Evolutionary conservation across 2,113 vertebrate genomes (phyloP).

Genomic region (Neotragus moschatus): DNA sequence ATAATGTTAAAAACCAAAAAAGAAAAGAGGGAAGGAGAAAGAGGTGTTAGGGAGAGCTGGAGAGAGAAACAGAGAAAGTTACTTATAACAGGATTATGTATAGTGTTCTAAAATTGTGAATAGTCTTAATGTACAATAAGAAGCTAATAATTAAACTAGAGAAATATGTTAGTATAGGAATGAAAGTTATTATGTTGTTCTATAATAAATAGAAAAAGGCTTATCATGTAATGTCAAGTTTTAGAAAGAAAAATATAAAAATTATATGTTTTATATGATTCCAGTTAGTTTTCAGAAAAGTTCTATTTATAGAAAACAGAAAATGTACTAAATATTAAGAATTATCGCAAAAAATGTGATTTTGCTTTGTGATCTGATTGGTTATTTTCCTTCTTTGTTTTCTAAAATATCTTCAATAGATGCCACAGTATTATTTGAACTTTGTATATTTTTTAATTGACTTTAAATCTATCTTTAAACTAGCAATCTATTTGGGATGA

Average conservation of each 20-base stretch:
- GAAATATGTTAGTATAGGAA: background rate
- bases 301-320: background rate
- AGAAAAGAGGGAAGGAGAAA: background rate
- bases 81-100: background rate
- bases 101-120: background rate
- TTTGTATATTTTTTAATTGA: background rate
- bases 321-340: background rate
- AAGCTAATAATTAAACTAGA: background rate
- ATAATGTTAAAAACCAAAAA: background rate
- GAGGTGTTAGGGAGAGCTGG: background rate
- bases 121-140: background rate
- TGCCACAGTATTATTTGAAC: background rate
- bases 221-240: background rate
- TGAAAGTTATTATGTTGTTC: background rate
- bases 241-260: constrained; percentile 29
- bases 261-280: background rate
- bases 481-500: background rate
- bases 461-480: constrained; percentile 1
- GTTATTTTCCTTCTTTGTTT: constrained; percentile 1
- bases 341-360: background rate
- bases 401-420: background rate
- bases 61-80: background rate
- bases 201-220: background rate
- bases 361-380: background rate
- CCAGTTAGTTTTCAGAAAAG: background rate